phyloP scores from a whole-genome alignment of 2,888 invertebrate species.

The Brassicogethes aeneus region DNA sequence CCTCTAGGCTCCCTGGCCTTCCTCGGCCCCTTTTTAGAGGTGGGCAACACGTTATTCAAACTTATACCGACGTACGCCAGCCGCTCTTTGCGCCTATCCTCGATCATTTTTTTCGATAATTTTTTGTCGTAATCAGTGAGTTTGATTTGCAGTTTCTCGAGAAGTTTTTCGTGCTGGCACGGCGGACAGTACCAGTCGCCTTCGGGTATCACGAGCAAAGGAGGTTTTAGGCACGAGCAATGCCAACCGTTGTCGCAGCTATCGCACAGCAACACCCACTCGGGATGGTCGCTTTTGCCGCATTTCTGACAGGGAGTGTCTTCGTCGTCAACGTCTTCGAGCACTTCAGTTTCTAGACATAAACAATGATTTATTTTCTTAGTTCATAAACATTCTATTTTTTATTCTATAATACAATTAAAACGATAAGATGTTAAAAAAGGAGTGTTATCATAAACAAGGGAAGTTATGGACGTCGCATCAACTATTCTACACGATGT shows the following conservation, averaged over 20 bases:
- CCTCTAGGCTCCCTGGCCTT: constrained; percentile 18
- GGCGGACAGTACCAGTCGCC: constrained; percentile 98
- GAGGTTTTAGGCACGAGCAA: constrained; percentile 88
- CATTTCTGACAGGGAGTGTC: constrained; percentile 86
- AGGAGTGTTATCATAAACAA: no score
- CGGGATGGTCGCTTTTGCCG: constrained; percentile 85
- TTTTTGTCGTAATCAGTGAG: constrained; percentile 69
- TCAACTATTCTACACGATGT: no score
- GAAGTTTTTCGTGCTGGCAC: constrained; percentile 85
- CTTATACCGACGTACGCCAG: constrained; percentile 68
- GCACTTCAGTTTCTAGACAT: constrained; percentile 32
- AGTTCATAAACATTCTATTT: no score
- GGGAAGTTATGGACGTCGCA: no score
- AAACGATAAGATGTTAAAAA: no score
- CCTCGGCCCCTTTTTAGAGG: constrained; percentile 26
- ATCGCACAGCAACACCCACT: constrained; percentile 96
- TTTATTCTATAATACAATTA: no score
- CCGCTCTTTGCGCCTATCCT: constrained; percentile 57
- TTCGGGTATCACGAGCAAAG: constrained; percentile 88
- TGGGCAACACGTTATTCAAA: constrained; percentile 58
- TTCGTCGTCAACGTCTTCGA: constrained; percentile 37
- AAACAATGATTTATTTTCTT: constrained; percentile 5
- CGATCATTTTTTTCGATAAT: constrained; percentile 56
- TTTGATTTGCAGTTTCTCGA: constrained; percentile 64
- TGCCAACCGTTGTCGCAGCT: constrained; percentile 96